Evolutionary conservation across 2,113 vertebrate genomes (phyloP).

Genomic region (Pygoscelis adeliae): DNA sequence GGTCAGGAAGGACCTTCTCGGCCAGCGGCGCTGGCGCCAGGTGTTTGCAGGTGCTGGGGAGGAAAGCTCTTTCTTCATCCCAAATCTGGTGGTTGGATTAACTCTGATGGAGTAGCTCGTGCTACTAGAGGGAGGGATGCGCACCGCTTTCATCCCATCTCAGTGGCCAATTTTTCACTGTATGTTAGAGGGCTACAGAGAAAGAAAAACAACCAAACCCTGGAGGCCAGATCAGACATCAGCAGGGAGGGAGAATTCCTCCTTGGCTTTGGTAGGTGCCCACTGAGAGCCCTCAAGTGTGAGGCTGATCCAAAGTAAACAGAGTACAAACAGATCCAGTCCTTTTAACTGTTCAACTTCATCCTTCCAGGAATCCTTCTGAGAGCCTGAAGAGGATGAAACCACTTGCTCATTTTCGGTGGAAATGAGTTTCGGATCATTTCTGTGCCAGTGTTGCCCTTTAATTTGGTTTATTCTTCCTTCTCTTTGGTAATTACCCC

Average conservation of each 20-base stretch:
- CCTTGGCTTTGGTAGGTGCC: background rate
- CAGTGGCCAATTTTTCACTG: rapidly evolving
- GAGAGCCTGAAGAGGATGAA: background rate
- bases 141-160: background rate
- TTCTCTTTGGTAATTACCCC: background rate
- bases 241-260: background rate
- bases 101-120: background rate
- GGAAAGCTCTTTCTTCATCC: background rate
- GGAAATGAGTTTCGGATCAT: background rate
- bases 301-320: background rate
- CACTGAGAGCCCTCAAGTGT: background rate
- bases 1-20: background rate
- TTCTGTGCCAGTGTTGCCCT: background rate
- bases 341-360: background rate
- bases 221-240: background rate
- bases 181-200: background rate
- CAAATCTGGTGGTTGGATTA: background rate
- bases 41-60: background rate
- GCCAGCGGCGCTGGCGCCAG: rapidly evolving
- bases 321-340: background rate
- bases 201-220: background rate
- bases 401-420: background rate
- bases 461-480: background rate
- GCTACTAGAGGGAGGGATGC: background rate
- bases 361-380: background rate